phyloP scores from a whole-genome alignment of 2,797 vertebrate species.

The Apogon talboti region DNA sequence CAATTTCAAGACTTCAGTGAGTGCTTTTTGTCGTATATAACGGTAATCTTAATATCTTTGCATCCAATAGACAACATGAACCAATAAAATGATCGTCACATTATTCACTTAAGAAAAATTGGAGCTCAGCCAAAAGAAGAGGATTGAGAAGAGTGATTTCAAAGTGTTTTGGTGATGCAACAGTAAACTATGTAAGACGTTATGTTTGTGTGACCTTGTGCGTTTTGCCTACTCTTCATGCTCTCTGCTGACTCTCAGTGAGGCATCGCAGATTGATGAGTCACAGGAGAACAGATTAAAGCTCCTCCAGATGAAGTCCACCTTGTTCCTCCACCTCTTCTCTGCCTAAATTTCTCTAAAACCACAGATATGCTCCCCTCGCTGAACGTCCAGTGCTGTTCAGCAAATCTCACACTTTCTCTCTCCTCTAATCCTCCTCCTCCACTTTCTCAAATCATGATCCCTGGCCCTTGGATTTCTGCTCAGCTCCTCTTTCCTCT shows the following conservation, averaged over 20 bases:
- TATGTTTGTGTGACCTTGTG: slow-evolving; percentile 56
- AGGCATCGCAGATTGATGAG: slow-evolving; percentile 63
- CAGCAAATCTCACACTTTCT: slow-evolving; percentile 63
- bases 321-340: slow-evolving; percentile 36
- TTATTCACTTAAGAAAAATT: no score
- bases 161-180: background rate
- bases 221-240: slow-evolving; percentile 19
- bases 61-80: no score
- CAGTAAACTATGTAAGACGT: slow-evolving; percentile 15
- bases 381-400: slow-evolving; percentile 60
- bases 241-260: slow-evolving; percentile 49
- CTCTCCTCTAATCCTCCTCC: slow-evolving; percentile 63
- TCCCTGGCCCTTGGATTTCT: slow-evolving; percentile 54
- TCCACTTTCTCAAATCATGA: slow-evolving; percentile 61
- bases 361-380: slow-evolving; percentile 38
- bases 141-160: background rate
- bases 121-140: background rate
- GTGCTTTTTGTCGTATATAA: no score
- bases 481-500: slow-evolving; percentile 41
- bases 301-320: slow-evolving; percentile 44
- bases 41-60: no score
- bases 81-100: no score
- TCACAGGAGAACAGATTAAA: slow-evolving; percentile 66
- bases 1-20: no score
- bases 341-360: slow-evolving; percentile 33